phyloP scores from a whole-genome alignment of 2,797 vertebrate genomes.

The Pristis pectinata region DNA sequence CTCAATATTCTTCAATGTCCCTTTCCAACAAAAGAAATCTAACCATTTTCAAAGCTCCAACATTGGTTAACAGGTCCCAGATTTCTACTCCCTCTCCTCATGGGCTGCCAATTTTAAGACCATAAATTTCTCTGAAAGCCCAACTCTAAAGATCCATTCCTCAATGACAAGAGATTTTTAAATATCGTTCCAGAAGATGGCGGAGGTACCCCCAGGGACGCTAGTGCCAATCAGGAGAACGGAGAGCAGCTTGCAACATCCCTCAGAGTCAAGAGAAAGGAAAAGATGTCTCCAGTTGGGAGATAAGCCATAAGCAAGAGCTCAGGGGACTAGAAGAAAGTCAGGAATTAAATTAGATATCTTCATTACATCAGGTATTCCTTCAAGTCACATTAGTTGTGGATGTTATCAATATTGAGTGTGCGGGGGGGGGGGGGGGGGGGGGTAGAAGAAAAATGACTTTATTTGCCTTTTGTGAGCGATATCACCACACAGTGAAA shows the following conservation, averaged over 20 bases:
- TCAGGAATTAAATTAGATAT: slow-evolving; percentile 2
- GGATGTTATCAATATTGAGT: background rate
- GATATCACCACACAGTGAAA: background rate
- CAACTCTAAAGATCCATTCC: background rate
- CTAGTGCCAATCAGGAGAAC: background rate
- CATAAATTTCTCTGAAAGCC: background rate
- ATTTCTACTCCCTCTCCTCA: background rate
- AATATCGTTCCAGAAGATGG: background rate
- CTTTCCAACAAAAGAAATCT: background rate
- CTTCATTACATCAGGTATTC: background rate
- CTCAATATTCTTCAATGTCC: background rate
- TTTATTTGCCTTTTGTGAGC: background rate
- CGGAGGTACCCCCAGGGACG: background rate
- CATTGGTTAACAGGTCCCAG: background rate
- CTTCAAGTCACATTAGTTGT: background rate
- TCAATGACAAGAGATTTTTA: background rate
- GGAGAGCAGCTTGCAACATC: background rate
- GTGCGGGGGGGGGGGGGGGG: too few relatives aligned
- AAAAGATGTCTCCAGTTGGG: background rate
- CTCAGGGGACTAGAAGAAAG: background rate
- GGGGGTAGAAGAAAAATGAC: background rate
- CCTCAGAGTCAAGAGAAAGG: background rate
- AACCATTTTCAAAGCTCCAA: background rate
- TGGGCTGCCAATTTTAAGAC: background rate
- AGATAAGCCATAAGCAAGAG: background rate